These are phyloP conservation scores for Endomychus coccineus DNA, from an alignment of 2,888 invertebrate species.

Conservation along the genomic window DNA sequence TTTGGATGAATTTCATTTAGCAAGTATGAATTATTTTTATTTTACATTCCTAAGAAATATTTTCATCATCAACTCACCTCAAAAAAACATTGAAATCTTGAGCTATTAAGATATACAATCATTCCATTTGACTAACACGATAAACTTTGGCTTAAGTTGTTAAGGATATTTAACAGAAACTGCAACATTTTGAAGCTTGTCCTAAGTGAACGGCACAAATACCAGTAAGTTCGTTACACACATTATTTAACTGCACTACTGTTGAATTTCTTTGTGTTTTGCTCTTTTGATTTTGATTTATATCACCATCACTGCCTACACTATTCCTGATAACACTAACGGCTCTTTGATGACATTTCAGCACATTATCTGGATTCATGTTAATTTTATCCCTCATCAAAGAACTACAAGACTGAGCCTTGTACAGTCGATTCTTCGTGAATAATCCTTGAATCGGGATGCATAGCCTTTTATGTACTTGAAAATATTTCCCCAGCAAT, in stretches of 20 bases:
- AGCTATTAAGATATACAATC: too few relatives aligned
- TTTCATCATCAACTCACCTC: too few relatives aligned
- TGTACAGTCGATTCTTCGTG: conserved; percentile 51
- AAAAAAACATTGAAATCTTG: too few relatives aligned
- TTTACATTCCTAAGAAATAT: too few relatives aligned
- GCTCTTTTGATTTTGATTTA: conserved; percentile 48
- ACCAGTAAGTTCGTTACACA: conserved; percentile 45
- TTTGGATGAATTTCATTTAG: too few relatives aligned
- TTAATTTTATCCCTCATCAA: conserved; percentile 49
- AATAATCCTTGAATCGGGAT: conserved; percentile 53
- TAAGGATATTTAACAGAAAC: conserved; percentile 45
- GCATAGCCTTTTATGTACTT: conserved; percentile 59
- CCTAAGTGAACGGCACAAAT: conserved; percentile 51
- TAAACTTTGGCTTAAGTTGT: conserved; percentile 12
- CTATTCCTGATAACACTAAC: conserved; percentile 41
- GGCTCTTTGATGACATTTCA: conserved; percentile 42
- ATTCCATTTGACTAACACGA: conserved; percentile 12
- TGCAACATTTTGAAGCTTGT: conserved; percentile 51
- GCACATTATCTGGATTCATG: conserved; percentile 37
- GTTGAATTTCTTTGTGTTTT: conserved; percentile 26
- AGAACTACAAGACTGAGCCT: conserved; percentile 57
- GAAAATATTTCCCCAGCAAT: conserved; percentile 60
- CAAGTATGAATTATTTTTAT: too few relatives aligned
- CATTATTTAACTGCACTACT: conserved; percentile 40
- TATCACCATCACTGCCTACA: conserved; percentile 45